phyloP scores from a whole-genome alignment of 1,140 invertebrate species.

The Chironomus tepperi region DNA sequence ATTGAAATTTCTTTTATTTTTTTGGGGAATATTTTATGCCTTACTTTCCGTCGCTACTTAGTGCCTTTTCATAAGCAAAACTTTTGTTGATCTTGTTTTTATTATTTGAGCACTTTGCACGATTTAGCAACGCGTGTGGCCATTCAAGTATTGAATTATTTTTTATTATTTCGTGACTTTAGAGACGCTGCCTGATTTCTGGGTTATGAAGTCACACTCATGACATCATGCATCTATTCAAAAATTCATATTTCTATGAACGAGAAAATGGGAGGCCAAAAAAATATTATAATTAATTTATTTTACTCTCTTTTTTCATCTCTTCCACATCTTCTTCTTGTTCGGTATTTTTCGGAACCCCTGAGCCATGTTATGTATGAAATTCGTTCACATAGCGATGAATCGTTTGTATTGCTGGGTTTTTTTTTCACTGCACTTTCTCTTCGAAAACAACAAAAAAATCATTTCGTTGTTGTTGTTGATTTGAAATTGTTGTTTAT shows the following conservation, averaged over 20 bases:
- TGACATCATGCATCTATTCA: not conserved
- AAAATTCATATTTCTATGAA: not conserved
- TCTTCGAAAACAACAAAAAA: conserved; percentile 8
- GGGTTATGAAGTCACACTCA: not conserved
- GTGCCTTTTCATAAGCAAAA: too few relatives aligned
- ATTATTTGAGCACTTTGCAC: not conserved
- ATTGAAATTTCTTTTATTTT: too few relatives aligned
- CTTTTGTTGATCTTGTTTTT: not conserved
- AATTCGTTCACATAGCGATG: not conserved
- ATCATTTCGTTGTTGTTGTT: not conserved
- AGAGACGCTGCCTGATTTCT: not conserved
- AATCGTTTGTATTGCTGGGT: too few relatives aligned
- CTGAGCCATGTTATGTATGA: not conserved
- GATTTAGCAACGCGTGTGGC: not conserved
- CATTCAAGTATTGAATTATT: not conserved
- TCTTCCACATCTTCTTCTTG: not conserved
- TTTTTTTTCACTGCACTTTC: not conserved
- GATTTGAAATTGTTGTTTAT: not conserved
- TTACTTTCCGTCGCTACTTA: too few relatives aligned
- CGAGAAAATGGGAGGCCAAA: not conserved
- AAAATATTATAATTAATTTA: not conserved
- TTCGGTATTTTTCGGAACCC: not conserved
- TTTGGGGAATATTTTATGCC: too few relatives aligned
- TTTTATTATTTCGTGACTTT: not conserved
- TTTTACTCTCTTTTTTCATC: not conserved